These are phyloP conservation scores for Andrena camellia DNA, from an alignment of 2,888 invertebrate species.

Conservation along the genomic window DNA sequence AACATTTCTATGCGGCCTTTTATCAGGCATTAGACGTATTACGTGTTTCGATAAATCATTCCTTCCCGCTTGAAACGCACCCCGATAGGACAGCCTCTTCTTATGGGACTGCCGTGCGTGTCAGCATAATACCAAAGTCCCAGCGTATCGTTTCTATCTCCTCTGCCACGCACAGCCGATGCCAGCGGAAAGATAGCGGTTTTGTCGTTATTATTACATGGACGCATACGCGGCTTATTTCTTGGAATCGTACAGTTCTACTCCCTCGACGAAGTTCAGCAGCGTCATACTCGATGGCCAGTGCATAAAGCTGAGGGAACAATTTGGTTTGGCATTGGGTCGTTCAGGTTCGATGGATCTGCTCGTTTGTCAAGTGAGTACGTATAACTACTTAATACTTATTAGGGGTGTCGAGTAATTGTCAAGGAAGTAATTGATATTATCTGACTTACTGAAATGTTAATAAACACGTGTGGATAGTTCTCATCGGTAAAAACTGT, in stretches of 20 bases:
- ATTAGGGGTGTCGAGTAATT: no score
- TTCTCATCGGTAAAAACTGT: no score
- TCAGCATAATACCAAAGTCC: constrained; percentile 57
- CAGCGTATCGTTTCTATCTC: constrained; percentile 50
- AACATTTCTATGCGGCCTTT: constrained; percentile 64
- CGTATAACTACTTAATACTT: no score
- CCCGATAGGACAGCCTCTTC: constrained; percentile 58
- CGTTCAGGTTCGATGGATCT: not conserved
- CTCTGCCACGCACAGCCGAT: constrained; percentile 32
- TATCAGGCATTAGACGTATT: constrained; percentile 65
- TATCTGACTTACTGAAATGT: no score
- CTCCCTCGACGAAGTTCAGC: not conserved
- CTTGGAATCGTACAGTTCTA: constrained; percentile 22
- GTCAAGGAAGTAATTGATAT: no score
- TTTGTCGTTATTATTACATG: constrained; percentile 52
- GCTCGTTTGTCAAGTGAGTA: not conserved
- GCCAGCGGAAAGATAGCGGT: constrained; percentile 57
- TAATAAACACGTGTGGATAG: no score
- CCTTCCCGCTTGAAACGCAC: constrained; percentile 54
- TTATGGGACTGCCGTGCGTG: constrained; percentile 51
- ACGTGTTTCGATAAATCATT: constrained; percentile 68
- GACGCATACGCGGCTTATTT: constrained; percentile 29
- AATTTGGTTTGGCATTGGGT: not conserved
- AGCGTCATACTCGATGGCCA: not conserved
- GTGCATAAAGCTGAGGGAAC: not conserved